Percentiles rank a stretch among this genome's conserved stretches.
These are phyloP conservation scores for Phenganax marumi DNA, from an alignment of 92 coral and sea anemone genomes.

Conservation along the genomic window DNA sequence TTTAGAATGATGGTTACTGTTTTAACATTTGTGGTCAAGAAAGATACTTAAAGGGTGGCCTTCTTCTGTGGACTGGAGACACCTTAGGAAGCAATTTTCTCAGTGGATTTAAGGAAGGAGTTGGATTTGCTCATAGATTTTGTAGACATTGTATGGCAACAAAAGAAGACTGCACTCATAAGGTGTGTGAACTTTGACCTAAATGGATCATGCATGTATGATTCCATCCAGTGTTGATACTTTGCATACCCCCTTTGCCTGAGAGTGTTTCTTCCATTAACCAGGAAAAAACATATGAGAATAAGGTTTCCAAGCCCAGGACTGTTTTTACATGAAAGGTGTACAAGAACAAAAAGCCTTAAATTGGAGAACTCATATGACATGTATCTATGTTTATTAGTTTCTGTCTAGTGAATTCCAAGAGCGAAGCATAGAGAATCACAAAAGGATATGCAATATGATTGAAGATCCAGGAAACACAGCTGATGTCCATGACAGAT, in stretches of 20 bases:
- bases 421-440: conserved; percentile 18
- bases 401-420: conserved; percentile 35
- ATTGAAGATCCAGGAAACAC: conserved; percentile 41
- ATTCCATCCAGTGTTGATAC: not conserved
- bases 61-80: conserved; percentile 48
- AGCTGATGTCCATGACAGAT: conserved; percentile 5
- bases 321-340: too few species aligned
- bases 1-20: not conserved
- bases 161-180: not conserved
- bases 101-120: conserved; percentile 43
- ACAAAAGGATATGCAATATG: conserved; percentile 23
- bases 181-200: not conserved
- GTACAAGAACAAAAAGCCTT: not conserved
- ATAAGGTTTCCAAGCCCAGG: not conserved
- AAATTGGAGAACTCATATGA: not conserved
- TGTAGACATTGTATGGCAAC: conserved; percentile 41
- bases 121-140: conserved; percentile 43
- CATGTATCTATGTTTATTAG: not conserved
- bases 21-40: conserved; percentile 3
- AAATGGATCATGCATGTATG: not conserved
- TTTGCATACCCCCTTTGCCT: too few species aligned
- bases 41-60: conserved; percentile 36
- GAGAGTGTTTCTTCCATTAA: too few species aligned
- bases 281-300: not conserved
- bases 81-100: conserved; percentile 47